Base-by-base conservation (phyloP, 1,140 invertebrate genomes). In the Drepana arcuata region DNA sequence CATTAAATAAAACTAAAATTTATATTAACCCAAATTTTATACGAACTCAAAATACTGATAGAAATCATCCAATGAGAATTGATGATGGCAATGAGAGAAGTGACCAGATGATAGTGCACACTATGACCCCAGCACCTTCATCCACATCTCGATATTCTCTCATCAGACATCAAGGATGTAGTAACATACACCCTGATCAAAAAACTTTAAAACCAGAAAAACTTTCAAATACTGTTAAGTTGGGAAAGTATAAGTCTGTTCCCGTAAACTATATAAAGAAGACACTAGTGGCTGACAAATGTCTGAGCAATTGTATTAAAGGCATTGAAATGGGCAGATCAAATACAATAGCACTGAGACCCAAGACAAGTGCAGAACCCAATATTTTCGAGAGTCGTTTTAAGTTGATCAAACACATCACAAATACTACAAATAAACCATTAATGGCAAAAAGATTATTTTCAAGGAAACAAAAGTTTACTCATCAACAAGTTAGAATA, bases 1-100 rank as follows among this genome's bases (percentile, higher is more conserved):
- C 38, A 39, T 15, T 27, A 11, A 12, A 34, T 18, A 7, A 34
- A 48, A 27, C 14, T 16, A 21, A 54, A 52, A 80, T 81, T 24
- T 74, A 64, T 57, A 47, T 81, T 1, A 81, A 81, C 46, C 77
- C 72, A 3, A 72, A 73, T 51, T 81, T 81, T 56, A 50, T 74
- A 6, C 18, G 18, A n/a, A n/a, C n/a, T n/a, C n/a, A n/a, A 21
- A 21, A 21, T 21, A 9, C 18, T 21, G 9, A 21, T 21, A 9
- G 4, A 21, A 5, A 21, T 21, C 4, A 21, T 21, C 18, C 18
- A 21, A 9, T 21, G 9, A 33, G 37, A 40, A 14, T 33, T 9
- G 48, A 49, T 18, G 30, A 39, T 15, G 7, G 11, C 11, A 24
- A 24, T 15, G 16, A 14, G 21, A 34, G 2, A 11, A 12, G 21